Conservation (phyloP, 2,113 vertebrate species). For the Puma concolor region DNA sequence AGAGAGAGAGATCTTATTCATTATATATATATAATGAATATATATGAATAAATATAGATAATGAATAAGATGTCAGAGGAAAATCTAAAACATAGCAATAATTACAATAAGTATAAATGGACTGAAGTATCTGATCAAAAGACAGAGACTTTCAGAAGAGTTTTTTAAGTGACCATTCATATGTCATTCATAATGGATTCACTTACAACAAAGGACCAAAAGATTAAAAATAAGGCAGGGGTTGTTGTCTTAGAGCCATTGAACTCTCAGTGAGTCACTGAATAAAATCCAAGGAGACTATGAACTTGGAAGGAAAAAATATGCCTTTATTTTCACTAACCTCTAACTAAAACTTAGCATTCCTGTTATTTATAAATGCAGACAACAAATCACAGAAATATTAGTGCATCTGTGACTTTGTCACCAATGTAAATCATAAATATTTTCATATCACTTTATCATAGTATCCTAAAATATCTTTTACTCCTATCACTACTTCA, state of each 20-base stretch:
- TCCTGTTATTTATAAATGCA: not conserved
- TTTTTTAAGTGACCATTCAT: not conserved
- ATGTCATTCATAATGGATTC: not conserved
- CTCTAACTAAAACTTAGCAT: not conserved
- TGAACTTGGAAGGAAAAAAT: conserved; percentile 1
- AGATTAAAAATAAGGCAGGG: not conserved
- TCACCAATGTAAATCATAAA: not conserved
- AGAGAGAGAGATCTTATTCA: no score
- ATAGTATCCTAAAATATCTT: not conserved
- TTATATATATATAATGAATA: no score
- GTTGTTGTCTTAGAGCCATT: not conserved
- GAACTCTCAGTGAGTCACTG: not conserved
- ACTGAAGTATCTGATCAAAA: conserved; percentile 3
- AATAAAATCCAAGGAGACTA: not conserved
- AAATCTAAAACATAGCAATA: not conserved
- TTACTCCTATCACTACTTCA: conserved; percentile 8
- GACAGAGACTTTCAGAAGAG: not conserved
- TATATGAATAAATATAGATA: no score
- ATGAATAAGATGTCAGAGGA: not conserved
- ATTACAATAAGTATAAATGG: not conserved
- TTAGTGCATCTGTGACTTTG: conserved; percentile 1
- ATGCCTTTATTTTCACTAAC: conserved; percentile 20
- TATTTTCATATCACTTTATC: conserved; percentile 33
- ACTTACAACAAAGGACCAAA: not conserved
- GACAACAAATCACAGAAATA: not conserved